Base-by-base conservation (phyloP, 2,888 invertebrate species). In the Phortica okadai region DNA sequence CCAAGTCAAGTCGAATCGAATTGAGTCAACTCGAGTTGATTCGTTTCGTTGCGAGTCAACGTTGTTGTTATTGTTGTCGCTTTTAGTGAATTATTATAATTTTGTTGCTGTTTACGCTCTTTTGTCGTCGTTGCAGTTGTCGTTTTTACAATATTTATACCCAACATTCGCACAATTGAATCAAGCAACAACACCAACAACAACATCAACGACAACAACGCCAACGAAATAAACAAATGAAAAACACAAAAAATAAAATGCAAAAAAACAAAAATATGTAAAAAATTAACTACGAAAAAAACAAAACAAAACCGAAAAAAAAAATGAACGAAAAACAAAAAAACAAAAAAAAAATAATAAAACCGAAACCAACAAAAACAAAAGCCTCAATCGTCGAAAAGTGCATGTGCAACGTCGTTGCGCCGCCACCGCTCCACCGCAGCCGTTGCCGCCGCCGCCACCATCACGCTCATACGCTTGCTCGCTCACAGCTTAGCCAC, bases 361-460 rank as follows among this genome's bases (percentile, higher is more conserved):
- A 78, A 67, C n/a, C 74, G 58, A 76, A 73, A 58, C 45, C 78
- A 75, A 77, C 73, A 75, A 69, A 58, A 67, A 77, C 80, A 79
- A 81, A 74, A 81, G 74, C 80, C 78, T 74, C 78, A 77, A 79
- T 79, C 80, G 56, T 70, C 77, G 80, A 84, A 89, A 89, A 89
- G 83, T 89, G 88, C 89, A 89, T 89, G 89, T 89, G 89, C 89
- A 89, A 88, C 88, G 89, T 83, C 82, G 81, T 21, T 21, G 21
- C 21, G 21, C 21, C 21, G 21, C 21, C 21, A 83, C 84, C 72
- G 72, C 54, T 78, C 66, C 76, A 66, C 59, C 81, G 79, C 56
- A 64, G 77, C 76, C 59, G 77, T 56, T 33, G 66, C 56, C 56
- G 70, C 41, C 58, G 74, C 66, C 45, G 76, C 44, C 33, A 66